Evolutionary conservation across 2,113 vertebrate species (phyloP).

Genomic region (Macrotis lagotis): DNA sequence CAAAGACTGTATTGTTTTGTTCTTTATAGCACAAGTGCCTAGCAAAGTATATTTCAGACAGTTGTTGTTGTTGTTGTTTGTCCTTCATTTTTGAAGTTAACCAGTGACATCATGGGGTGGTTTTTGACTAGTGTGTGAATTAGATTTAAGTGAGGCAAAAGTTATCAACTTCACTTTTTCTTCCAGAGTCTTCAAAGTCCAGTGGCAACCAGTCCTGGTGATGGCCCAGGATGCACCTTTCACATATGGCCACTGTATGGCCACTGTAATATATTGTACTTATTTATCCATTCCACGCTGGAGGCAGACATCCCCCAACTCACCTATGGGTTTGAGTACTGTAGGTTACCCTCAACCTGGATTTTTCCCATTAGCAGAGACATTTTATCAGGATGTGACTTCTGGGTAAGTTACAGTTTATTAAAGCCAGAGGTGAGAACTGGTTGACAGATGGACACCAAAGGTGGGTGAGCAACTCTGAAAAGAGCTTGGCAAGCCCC

Average conservation of each 20-base stretch:
- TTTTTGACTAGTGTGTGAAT: neutral
- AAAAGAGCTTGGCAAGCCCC: neutral
- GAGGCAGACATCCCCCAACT: neutral
- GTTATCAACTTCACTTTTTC: neutral
- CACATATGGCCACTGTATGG: neutral
- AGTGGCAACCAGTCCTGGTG: neutral
- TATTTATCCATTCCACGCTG: neutral
- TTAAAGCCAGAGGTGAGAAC: neutral
- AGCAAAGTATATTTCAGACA: neutral
- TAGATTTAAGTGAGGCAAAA: neutral
- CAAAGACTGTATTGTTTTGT: neutral
- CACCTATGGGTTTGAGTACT: neutral
- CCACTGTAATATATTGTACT: neutral
- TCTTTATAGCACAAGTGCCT: neutral
- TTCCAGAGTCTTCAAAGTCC: neutral
- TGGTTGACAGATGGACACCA: neutral
- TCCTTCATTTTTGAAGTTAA: neutral
- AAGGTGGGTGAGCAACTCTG: no score
- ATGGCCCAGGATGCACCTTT: neutral
- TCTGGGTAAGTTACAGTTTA: neutral
- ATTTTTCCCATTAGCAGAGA: neutral
- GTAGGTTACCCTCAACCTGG: no score
- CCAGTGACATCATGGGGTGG: neutral
- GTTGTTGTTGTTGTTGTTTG: neutral
- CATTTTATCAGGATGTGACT: neutral